Percentiles rank a stretch among this genome's conserved stretches.
Evolutionary conservation across 1,140 invertebrate genomes (phyloP).

Genomic region (Alviniconcha marisindica): DNA sequence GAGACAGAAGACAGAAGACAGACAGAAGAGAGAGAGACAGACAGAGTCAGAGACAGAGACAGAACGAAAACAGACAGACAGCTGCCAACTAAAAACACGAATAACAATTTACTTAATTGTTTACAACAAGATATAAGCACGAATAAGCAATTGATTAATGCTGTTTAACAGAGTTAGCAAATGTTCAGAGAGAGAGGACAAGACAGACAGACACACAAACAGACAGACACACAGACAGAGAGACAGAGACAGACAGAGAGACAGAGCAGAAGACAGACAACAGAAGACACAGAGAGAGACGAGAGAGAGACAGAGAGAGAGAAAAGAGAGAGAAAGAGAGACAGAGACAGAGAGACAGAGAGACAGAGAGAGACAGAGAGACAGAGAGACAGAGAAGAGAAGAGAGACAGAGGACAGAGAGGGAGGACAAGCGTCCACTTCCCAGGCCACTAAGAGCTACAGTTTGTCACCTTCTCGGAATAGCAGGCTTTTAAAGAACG

Average conservation of each 20-base stretch:
- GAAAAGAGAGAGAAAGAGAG: neutral
- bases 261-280: conserved; percentile 13
- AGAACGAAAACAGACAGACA: neutral
- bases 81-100: too few relatives aligned
- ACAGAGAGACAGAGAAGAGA: conserved; percentile 1
- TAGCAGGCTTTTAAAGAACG: too few relatives aligned
- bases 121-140: too few relatives aligned
- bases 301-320: neutral
- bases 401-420: neutral
- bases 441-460: too few relatives aligned
- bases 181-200: neutral
- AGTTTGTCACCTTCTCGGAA: too few relatives aligned
- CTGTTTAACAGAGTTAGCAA: too few relatives aligned
- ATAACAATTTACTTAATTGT: too few relatives aligned
- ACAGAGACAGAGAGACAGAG: neutral
- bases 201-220: neutral
- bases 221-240: conserved; percentile 24
- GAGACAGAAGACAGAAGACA: neutral
- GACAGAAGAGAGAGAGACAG: neutral
- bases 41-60: conserved; percentile 14
- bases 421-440: neutral
- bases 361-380: conserved; percentile 5
- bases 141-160: too few relatives aligned
- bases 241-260: conserved; percentile 30
- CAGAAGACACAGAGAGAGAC: neutral